Conservation (phyloP, 2,113 vertebrate species). For the Oenanthe melanoleuca region DNA sequence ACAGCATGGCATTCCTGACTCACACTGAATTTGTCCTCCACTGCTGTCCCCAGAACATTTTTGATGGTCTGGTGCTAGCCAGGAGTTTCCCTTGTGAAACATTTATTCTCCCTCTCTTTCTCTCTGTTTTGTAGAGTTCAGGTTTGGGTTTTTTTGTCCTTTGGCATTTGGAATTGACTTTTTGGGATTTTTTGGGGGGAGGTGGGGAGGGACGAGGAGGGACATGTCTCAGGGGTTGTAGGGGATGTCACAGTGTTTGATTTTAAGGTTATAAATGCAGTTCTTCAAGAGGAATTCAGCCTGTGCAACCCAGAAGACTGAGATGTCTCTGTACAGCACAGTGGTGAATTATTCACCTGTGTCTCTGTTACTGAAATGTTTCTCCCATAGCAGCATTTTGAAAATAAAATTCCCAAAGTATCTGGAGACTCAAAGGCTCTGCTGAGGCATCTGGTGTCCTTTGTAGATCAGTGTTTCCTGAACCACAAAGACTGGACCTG, state of each 20-base stretch:
- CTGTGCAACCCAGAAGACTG: not conserved
- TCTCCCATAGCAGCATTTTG: not conserved
- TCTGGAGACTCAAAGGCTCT: not conserved
- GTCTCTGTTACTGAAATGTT: not conserved
- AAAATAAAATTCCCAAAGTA: conserved; percentile 1
- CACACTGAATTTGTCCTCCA: not conserved
- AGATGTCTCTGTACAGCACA: not conserved
- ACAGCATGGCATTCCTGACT: not conserved
- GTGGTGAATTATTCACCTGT: not conserved
- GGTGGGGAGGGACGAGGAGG: accelerated
- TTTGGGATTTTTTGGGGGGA: not conserved
- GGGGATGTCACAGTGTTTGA: not conserved
- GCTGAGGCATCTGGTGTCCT: not conserved
- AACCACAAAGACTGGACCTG: not conserved
- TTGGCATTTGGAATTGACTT: not conserved
- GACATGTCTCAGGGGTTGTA: accelerated
- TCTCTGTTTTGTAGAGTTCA: not conserved
- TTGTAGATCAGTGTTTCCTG: not conserved
- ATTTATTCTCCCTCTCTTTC: not conserved
- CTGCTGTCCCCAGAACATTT: not conserved
- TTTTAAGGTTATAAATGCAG: not conserved
- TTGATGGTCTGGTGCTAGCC: not conserved
- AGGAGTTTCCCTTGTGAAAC: not conserved
- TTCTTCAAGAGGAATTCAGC: not conserved
- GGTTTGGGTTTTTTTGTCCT: not conserved